Evolutionary conservation across 2,113 vertebrate genomes (phyloP).

Genomic region (Oophaga pumilio): DNA sequence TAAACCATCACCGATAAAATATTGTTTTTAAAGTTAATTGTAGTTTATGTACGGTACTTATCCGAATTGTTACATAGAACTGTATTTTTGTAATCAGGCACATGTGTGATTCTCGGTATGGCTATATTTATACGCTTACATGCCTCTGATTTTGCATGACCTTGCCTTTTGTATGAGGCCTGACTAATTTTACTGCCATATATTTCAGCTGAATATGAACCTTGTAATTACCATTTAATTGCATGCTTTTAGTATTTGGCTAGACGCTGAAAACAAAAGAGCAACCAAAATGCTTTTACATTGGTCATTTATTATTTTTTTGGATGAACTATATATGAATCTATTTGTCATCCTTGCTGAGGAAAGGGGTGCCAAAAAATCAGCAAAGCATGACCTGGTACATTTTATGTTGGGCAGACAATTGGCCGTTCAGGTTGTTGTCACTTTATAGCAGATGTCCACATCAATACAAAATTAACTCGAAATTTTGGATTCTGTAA

Average conservation of each 20-base stretch:
- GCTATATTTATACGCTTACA: too few relatives aligned
- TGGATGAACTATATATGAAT: neutral
- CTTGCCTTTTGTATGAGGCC: neutral
- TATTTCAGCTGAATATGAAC: neutral
- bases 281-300: neutral
- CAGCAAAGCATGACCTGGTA: neutral
- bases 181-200: neutral
- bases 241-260: neutral
- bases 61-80: too few relatives aligned
- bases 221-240: neutral
- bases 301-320: constrained; percentile 3
- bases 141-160: too few relatives aligned
- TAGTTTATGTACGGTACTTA: too few relatives aligned
- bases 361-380: neutral
- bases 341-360: neutral
- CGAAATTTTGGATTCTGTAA: neutral
- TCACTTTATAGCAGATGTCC: constrained; percentile 39
- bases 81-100: too few relatives aligned
- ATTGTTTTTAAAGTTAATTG: too few relatives aligned
- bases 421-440: neutral
- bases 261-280: neutral
- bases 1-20: too few relatives aligned
- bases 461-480: constrained; percentile 27
- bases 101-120: too few relatives aligned
- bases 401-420: neutral